Base-by-base conservation (phyloP, 2,888 invertebrate species). In the Metopia argyrocephala region DNA sequence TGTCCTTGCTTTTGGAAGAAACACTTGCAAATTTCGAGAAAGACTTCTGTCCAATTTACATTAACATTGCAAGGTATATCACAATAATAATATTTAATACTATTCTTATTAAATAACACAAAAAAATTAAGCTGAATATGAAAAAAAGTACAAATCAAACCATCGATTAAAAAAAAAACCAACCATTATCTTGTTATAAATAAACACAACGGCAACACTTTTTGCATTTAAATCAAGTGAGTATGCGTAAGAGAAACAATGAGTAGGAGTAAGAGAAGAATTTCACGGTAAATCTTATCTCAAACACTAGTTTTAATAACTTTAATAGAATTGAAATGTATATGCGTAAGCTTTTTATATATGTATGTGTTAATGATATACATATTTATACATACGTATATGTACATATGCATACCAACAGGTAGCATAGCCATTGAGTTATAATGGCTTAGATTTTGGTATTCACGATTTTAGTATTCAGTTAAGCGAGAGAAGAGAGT, bases 401-500 rank as follows among this genome's bases (percentile, higher is more conserved):
- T 25, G 56, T 61, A 61, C 5, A 46, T 28, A 56, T 66, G 78
- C 78, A 46, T 65, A 59, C 23, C 70, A 65, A 74, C 78, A 78
- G 74, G 78, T 78, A 81, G 57, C 18, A 54, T n/a, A 48, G 25
- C 15, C 23, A 56, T 45, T 59, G 56, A 69, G 57, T 48, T 57
- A 52, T 46, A 57, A 62, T 61, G 66, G 74, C 56, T 69, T 61
- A 54, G 54, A 38, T 48, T 56, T 48, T 45, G 28, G 38, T 31
- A 61, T 57, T 21, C 54, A 62, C 68, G 18, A 54, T 15, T 62
- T 56, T 31, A 28, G 28, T 66, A 45, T 65, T 81, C 61, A 81
- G 81, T 81, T 70, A 66, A 70, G 50, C 61, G 65, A 81, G 81
- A 78, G 81, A 81, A 81, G 81, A 81, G 81, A 78, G 57, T 62